Base-by-base conservation (phyloP, 2,797 vertebrate genomes). In the Setipinna tenuifilis region DNA sequence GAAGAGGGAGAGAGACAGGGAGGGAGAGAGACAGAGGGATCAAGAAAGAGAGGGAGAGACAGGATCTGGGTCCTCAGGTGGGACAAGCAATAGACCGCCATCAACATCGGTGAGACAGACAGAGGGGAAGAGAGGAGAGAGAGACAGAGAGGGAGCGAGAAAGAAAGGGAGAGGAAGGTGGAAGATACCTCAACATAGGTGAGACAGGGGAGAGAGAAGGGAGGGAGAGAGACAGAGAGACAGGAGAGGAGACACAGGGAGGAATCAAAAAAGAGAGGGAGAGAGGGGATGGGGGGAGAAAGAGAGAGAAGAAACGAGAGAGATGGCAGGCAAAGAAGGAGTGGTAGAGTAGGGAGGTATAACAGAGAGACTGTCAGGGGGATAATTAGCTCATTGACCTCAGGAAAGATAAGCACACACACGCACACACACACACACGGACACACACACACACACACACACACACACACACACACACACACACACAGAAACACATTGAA, bases 241-340 rank as follows among this genome's bases (percentile, higher is more conserved):
- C 71, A 3, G 48, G 48, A n/a, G n/a, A 12, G 48, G 48, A 12
- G 48, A 1, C 0, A 50, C 6, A 50, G 48, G 6, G 48, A 50
- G 48, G 12, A 7, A 7, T 6, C 14, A 16, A 14, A 28, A 25
- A 23, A 25, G 61, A 65, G n/a, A 10, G 61, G 6, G 61, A 25
- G 17, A 21, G 58, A 7, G 58, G 6, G 17, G n/a, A n/a, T 21
- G 19, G 58, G 19, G 61, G 19, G 17, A 61, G 59, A 25, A 23
- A 65, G 83, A 83, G 78, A 83, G 81, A 83, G 84, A n/a, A n/a
- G n/a, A n/a, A n/a, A n/a, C 31, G 82, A n/a, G 84, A 80, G 82
- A 61, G 82, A 84, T 19, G 44, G 23, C 50, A 87, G 86, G 78
- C 84, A 87, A 87, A 78, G 14, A 80, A 85, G 46, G 54, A 41